Conservation (phyloP, 2,888 invertebrate species). For the Saturnia japonica region DNA sequence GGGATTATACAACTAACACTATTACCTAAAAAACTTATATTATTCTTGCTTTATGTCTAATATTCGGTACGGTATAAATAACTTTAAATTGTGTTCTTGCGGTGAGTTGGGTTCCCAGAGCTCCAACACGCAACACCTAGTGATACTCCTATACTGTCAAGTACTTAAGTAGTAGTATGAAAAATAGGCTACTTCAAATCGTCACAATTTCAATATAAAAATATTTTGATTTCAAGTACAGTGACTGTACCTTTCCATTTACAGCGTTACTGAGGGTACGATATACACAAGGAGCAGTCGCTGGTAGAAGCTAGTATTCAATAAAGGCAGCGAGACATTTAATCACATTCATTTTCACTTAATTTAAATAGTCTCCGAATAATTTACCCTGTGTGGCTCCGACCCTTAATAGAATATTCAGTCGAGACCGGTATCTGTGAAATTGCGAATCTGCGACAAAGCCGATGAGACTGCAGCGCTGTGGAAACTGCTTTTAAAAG, state of each 20-base stretch:
- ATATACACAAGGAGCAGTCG: not conserved
- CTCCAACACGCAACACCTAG: no score
- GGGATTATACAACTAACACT: no score
- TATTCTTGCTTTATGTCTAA: no score
- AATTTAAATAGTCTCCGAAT: conserved; percentile 33
- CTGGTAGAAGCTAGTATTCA: not conserved
- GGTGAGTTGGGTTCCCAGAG: no score
- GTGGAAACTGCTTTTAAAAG: not conserved
- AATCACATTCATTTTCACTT: conserved; percentile 13
- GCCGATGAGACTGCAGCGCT: conserved; percentile 5
- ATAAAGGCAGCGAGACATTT: conserved; percentile 1
- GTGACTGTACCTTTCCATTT: not conserved
- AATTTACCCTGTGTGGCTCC: conserved; percentile 49
- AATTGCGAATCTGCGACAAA: conserved; percentile 33
- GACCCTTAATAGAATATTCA: conserved; percentile 58
- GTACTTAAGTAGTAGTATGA: no score
- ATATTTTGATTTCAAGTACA: not conserved
- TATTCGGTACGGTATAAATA: no score
- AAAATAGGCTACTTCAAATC: no score
- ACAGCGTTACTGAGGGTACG: not conserved
- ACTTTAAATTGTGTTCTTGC: no score
- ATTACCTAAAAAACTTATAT: no score
- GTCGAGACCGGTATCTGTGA: conserved; percentile 37
- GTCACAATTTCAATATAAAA: not conserved
- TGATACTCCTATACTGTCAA: no score